phyloP scores from a whole-genome alignment of 1,140 invertebrate species.

The Hypsibius dujardini region DNA sequence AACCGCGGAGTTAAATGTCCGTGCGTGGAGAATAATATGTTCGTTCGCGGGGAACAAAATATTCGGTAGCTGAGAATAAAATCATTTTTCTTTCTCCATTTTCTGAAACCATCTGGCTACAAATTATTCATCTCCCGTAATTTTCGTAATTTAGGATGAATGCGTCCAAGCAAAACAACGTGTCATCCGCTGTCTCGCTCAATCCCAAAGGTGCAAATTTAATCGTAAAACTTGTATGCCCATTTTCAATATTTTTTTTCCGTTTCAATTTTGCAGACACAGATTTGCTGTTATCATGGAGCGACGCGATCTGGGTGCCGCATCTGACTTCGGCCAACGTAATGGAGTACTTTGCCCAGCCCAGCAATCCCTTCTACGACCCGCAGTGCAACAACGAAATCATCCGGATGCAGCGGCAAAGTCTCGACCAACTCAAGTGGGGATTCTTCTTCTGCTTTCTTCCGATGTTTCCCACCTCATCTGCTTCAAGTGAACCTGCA shows the following conservation, averaged over 20 bases:
- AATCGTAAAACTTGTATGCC: neutral
- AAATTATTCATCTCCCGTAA: neutral
- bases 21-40: too few relatives aligned
- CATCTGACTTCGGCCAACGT: slow-evolving; percentile 70
- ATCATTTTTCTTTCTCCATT: too few relatives aligned
- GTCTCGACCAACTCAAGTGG: slow-evolving; percentile 69
- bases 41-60: too few relatives aligned
- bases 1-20: too few relatives aligned
- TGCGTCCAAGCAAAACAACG: neutral
- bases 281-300: slow-evolving; percentile 66
- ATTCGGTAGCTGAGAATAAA: too few relatives aligned
- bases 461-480: slow-evolving; percentile 25
- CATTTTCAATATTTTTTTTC: too few relatives aligned
- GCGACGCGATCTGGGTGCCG: slow-evolving; percentile 79
- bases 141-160: neutral
- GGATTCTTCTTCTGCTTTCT: slow-evolving; percentile 25
- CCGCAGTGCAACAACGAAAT: slow-evolving; percentile 88
- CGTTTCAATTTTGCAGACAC: too few relatives aligned
- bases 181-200: neutral
- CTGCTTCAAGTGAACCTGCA: too few relatives aligned
- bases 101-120: neutral
- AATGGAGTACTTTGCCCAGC: slow-evolving; percentile 87
- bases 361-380: slow-evolving; percentile 90
- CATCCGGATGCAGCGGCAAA: slow-evolving; percentile 82
- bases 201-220: neutral